These are phyloP conservation scores for Pimephales promelas DNA, from an alignment of 2,113 vertebrate genomes.

Conservation along the genomic window DNA sequence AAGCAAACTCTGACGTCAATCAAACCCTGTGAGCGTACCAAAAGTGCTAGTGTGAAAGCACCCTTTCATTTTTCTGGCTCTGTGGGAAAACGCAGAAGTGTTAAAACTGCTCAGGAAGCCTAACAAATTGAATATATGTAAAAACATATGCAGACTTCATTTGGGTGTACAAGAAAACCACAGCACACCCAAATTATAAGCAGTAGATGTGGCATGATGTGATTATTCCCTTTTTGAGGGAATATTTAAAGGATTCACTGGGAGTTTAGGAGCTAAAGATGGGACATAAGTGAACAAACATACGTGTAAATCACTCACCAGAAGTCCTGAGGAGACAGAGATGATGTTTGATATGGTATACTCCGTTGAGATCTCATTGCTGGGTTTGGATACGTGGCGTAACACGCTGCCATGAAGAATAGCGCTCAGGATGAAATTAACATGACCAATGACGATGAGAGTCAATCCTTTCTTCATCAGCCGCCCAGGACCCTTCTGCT, in stretches of 20 bases:
- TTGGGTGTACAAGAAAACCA: neutral
- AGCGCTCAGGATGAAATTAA: slow-evolving; percentile 87
- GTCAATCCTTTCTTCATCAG: slow-evolving; percentile 84
- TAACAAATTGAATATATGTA: neutral
- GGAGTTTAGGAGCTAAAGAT: neutral
- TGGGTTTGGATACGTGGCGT: slow-evolving; percentile 86
- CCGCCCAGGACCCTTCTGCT: slow-evolving; percentile 74
- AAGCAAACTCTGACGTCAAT: no score
- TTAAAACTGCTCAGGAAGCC: neutral
- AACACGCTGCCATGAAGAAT: slow-evolving; percentile 90
- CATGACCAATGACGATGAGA: slow-evolving; percentile 88
- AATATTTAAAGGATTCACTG: neutral
- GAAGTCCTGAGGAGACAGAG: slow-evolving; percentile 85
- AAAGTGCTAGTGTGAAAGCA: no score
- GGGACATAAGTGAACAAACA: neutral
- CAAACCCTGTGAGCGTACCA: no score
- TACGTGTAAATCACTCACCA: slow-evolving; percentile 77
- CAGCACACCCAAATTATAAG: neutral
- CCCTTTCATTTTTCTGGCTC: neutral
- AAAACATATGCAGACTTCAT: neutral
- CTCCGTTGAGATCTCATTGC: slow-evolving; percentile 74
- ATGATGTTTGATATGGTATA: slow-evolving; percentile 86
- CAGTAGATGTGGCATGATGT: neutral
- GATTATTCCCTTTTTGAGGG: neutral
- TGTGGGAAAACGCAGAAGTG: neutral